These are phyloP conservation scores for Chrysocyon brachyurus DNA, from an alignment of 2,797 vertebrate genomes.

Conservation along the genomic window DNA sequence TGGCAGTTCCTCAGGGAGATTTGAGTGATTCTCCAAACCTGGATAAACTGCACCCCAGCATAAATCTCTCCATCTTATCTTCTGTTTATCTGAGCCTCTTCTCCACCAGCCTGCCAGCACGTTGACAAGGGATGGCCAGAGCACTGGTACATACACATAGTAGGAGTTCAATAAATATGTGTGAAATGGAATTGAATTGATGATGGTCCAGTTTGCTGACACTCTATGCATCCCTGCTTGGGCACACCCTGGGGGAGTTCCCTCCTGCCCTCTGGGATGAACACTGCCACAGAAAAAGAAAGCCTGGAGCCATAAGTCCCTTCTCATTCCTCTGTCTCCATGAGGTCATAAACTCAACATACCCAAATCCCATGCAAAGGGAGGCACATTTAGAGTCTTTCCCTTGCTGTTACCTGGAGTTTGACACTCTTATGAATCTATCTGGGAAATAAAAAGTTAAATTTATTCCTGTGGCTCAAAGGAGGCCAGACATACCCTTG, in stretches of 20 bases:
- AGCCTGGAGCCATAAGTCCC: background rate
- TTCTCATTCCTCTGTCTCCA: background rate
- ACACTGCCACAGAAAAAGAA: accelerated
- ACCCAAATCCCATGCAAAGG: background rate
- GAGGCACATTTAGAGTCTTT: accelerated
- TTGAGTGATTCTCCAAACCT: background rate
- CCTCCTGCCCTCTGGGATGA: background rate
- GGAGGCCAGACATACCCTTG: background rate
- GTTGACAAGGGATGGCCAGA: background rate
- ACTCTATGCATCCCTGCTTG: background rate
- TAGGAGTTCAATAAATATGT: no score
- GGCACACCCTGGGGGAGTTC: background rate
- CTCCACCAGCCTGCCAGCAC: background rate
- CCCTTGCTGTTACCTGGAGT: background rate
- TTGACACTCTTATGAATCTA: background rate
- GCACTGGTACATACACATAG: accelerated
- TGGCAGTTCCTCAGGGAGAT: background rate
- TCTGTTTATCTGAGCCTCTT: background rate
- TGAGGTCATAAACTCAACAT: accelerated
- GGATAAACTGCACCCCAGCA: no score
- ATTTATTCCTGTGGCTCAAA: background rate
- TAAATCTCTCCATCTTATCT: background rate
- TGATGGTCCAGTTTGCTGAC: background rate
- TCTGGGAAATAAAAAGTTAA: background rate
- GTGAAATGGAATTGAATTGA: background rate